phyloP scores from a whole-genome alignment of 1,140 invertebrate species.

The Aricia agestis region DNA sequence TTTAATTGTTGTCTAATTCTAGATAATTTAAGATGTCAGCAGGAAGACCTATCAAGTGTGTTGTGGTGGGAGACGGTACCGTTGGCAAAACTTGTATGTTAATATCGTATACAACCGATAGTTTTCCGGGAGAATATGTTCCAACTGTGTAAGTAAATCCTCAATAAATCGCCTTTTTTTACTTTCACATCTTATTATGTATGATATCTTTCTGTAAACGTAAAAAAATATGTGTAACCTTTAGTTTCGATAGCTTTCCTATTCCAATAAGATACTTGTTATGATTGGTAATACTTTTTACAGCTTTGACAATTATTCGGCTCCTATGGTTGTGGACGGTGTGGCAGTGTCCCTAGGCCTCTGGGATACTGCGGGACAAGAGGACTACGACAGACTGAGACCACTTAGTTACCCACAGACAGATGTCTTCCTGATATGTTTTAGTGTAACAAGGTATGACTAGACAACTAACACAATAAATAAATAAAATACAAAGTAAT shows the following conservation, averaged over 20 bases:
- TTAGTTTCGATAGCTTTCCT: background rate
- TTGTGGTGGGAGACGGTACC: conserved; percentile 93
- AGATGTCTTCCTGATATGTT: conserved; percentile 99
- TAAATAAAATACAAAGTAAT: no score
- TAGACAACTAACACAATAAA: background rate
- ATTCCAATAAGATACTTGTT: background rate
- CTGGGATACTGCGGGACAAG: conserved; percentile 98
- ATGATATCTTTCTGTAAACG: no score
- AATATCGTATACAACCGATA: conserved; percentile 98
- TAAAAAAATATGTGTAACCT: no score
- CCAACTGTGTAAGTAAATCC: conserved; percentile 90
- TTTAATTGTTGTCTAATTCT: conserved; percentile 39
- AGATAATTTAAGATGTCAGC: conserved; percentile 80
- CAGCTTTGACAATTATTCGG: conserved; percentile 98
- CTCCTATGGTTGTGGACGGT: conserved; percentile 97
- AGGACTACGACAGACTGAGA: conserved; percentile 97
- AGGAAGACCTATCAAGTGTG: conserved; percentile 97
- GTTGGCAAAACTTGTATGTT: conserved; percentile 99
- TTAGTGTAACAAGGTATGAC: conserved; percentile 90
- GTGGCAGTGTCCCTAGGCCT: conserved; percentile 96
- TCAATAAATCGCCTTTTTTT: background rate
- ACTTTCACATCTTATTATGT: background rate
- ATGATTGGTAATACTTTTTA: conserved; percentile 24
- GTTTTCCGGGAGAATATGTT: conserved; percentile 98
- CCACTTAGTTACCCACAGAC: conserved; percentile 97